Conservation (phyloP, 1,140 invertebrate genomes). For the Drosophila sturtevanti region DNA sequence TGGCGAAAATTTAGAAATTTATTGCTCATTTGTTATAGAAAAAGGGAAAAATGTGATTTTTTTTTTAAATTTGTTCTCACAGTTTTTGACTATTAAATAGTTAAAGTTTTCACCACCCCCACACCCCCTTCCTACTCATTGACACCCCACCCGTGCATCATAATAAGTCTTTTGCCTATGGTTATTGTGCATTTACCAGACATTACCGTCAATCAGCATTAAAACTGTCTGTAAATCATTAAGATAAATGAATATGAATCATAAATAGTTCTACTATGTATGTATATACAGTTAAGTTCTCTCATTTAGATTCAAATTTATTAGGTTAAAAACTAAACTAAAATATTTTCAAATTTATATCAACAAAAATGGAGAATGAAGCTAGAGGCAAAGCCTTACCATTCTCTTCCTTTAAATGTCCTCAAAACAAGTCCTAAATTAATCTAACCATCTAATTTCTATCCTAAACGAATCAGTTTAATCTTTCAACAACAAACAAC, state of each 20-base stretch:
- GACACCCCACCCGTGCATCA: background rate
- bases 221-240: conserved; percentile 50
- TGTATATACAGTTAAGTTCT: conserved; percentile 32
- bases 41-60: conserved; percentile 49
- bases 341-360: too few relatives aligned
- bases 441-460: too few relatives aligned
- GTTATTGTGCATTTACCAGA: conserved; percentile 66
- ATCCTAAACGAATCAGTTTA: conserved; percentile 13
- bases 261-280: conserved; percentile 31
- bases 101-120: conserved; percentile 24
- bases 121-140: too few relatives aligned
- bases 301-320: background rate
- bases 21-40: conserved; percentile 70
- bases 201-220: conserved; percentile 66
- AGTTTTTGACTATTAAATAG: conserved; percentile 72
- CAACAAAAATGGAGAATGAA: too few relatives aligned
- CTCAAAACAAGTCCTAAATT: too few relatives aligned
- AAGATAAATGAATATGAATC: conserved; percentile 32
- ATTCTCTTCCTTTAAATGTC: too few relatives aligned
- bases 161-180: conserved; percentile 28
- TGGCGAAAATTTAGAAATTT: conserved; percentile 79
- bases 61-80: conserved; percentile 68
- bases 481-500: conserved; percentile 2
- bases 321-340: too few relatives aligned
- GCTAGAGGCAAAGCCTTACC: too few relatives aligned